Evolutionary conservation across 2,888 invertebrate species (phyloP), one percentile per base, ranked within the genome.

Genomic region (Tetramorium bicarinatum): DNA sequence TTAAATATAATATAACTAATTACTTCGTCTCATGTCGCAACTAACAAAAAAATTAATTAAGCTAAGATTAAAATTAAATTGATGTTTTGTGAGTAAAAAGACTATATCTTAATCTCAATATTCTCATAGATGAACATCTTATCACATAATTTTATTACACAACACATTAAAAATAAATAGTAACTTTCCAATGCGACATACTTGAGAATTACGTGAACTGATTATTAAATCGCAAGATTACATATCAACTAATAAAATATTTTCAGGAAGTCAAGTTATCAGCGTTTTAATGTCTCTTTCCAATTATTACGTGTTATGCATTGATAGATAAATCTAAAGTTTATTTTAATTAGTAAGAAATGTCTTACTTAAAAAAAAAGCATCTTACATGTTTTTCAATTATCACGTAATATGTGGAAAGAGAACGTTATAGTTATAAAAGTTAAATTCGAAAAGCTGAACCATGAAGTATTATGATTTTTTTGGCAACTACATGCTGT

Each of bases 401-500:
- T 21, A 72, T 56, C 8, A 25, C 1, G 18, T 9, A 49, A 38
- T 25, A 18, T 18, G 9, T 47, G 13, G 13, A 18, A 1, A 13
- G 8, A 25, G 11, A 59, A 72, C 21, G 11, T 49, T 47, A 61
- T 38, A 18, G 41, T 52, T 18, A 25, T 21, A 25, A 52, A 4
- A 52, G 44, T 44, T 77, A 77, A 77, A 41, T 67, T 54, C 7
- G n/a, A 54, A 15, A 44, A 54, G 7, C 7, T 38, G 49, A 75
- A 9, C 15, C 29, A 15, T 64, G 11, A 44, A 56, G 15, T 29
- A 47, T 44, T 41, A 77, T n/a, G 2, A 66, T 34, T 54, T 66
- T 44, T 67, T 77, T 77, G n/a, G 15, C 67, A 67, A 54, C 25
- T 54, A 38, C 54, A 25, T 29, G 29, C 61, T 29, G 74, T 47